phyloP scores from a whole-genome alignment of 2,888 invertebrate species.

The Agrochola litura region DNA sequence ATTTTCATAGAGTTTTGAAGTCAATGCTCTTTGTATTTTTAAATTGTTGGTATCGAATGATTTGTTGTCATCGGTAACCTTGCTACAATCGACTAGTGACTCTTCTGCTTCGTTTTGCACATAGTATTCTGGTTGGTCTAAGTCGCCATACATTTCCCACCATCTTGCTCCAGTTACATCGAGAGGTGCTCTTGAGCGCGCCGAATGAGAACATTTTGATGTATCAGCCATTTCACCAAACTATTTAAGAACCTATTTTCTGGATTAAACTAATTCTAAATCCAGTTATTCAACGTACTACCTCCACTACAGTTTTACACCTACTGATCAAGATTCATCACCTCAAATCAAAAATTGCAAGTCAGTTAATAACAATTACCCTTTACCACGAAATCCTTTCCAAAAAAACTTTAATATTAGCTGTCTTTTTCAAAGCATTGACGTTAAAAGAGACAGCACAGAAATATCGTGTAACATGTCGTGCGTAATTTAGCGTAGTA shows the following conservation, averaged over 20 bases:
- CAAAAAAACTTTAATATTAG: background rate
- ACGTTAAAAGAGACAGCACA: conserved; percentile 43
- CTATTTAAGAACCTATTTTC: background rate
- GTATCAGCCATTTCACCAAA: conserved; percentile 71
- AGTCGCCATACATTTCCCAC: conserved; percentile 80
- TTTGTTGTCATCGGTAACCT: conserved; percentile 67
- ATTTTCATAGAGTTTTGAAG: conserved; percentile 68
- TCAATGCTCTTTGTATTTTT: conserved; percentile 67
- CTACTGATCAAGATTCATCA: conserved; percentile 65
- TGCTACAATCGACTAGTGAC: conserved; percentile 41
- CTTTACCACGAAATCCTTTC: conserved; percentile 44
- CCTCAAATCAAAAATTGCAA: conserved; percentile 67
- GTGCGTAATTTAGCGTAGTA: conserved; percentile 53
- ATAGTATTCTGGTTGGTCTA: conserved; percentile 52
- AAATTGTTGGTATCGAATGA: conserved; percentile 70
- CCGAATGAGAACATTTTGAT: conserved; percentile 73
- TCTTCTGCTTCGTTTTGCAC: conserved; percentile 62
- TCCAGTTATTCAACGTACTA: conserved; percentile 42
- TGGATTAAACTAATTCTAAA: background rate
- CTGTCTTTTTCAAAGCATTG: conserved; percentile 46
- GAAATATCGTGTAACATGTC: conserved; percentile 37
- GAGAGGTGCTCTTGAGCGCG: conserved; percentile 85
- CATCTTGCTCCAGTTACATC: conserved; percentile 76
- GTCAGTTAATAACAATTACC: conserved; percentile 66
- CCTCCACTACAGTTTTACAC: conserved; percentile 41